Conservation (phyloP, 2,888 invertebrate species). For the Tinea trinotella region DNA sequence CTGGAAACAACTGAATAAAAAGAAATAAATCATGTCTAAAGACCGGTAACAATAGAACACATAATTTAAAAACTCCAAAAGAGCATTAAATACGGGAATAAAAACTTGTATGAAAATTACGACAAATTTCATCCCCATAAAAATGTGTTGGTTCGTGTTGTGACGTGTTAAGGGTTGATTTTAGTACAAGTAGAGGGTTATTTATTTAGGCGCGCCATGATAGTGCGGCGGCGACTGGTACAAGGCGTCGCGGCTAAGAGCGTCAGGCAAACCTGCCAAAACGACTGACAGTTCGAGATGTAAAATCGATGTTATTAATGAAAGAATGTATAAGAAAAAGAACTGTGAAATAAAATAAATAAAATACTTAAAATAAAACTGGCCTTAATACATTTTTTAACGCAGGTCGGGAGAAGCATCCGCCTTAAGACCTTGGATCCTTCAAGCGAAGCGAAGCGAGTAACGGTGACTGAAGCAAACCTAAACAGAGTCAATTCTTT, state of each 20-base stretch:
- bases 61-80: background rate
- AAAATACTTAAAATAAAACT: too few species aligned
- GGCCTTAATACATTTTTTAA: too few species aligned
- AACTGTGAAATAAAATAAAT: too few species aligned
- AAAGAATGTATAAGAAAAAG: too few species aligned
- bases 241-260: constrained; percentile 23
- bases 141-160: constrained; percentile 26
- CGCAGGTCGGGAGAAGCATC: too few species aligned
- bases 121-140: constrained; percentile 45
- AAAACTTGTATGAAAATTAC: background rate
- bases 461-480: too few species aligned
- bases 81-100: background rate
- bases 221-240: constrained; percentile 38
- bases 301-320: constrained; percentile 12
- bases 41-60: background rate
- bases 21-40: background rate
- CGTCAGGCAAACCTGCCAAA: constrained; percentile 1
- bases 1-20: background rate
- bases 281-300: constrained; percentile 15
- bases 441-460: too few species aligned
- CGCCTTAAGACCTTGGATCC: too few species aligned
- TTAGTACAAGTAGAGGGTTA: constrained; percentile 48
- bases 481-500: too few species aligned
- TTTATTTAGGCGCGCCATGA: constrained; percentile 56
- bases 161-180: constrained; percentile 14